Evolutionary conservation across 2,113 vertebrate species (phyloP).

Genomic region (Protobothrops mucrosquamatus): DNA sequence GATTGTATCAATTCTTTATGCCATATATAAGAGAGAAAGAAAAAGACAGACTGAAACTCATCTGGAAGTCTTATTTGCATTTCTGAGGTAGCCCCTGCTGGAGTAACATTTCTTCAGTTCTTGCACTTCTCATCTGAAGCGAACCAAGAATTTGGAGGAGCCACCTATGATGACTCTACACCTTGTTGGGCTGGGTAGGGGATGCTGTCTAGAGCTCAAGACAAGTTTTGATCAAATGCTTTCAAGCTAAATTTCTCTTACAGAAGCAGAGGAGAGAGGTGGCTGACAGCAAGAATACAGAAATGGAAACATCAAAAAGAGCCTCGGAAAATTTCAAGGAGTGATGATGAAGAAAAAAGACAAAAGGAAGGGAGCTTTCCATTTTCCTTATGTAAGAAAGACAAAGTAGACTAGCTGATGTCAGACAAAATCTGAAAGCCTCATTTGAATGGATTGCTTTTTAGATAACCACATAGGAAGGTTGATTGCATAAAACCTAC

Average conservation of each 20-base stretch:
- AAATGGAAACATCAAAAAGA: neutral
- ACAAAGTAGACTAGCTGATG: neutral
- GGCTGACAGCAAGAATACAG: neutral
- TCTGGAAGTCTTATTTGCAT: neutral
- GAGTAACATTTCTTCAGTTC: neutral
- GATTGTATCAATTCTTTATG: slow-evolving; percentile 25
- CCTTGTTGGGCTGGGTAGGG: neutral
- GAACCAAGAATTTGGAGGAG: neutral
- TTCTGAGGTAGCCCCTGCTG: neutral
- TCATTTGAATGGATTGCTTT: neutral
- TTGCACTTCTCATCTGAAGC: slow-evolving; percentile 13
- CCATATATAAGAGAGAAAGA: neutral
- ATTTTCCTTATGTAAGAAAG: neutral
- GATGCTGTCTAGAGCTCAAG: neutral
- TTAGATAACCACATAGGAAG: neutral
- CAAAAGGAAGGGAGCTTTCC: neutral
- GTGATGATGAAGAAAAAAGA: neutral
- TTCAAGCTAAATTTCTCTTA: slow-evolving; percentile 1
- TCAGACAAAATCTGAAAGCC: neutral
- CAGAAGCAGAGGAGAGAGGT: neutral
- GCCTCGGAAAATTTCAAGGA: neutral
- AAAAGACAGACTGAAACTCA: neutral
- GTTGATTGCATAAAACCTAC: neutral
- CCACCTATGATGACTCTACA: neutral
- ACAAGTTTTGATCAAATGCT: neutral